phyloP scores from a whole-genome alignment of 2,113 vertebrate species.

The Cettia cetti region DNA sequence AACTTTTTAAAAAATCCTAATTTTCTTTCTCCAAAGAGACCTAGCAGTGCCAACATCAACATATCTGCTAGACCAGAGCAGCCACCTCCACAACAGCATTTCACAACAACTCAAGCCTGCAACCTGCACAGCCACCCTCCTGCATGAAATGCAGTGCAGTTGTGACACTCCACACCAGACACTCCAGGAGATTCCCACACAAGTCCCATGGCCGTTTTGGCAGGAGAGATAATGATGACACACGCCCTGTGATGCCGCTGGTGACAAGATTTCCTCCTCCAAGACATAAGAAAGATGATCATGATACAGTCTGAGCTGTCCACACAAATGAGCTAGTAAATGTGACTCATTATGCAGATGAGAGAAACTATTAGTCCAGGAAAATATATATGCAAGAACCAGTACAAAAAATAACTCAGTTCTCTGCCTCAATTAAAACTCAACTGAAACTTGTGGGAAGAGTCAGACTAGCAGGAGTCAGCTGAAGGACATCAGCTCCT shows the following conservation, averaged over 20 bases:
- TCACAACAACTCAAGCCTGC: neutral
- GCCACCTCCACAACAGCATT: fast-evolving
- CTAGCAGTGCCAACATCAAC: neutral
- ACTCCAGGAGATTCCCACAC: neutral
- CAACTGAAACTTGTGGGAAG: neutral
- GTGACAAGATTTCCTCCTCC: neutral
- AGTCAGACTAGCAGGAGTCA: neutral
- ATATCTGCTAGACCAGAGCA: neutral
- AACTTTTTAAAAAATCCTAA: neutral
- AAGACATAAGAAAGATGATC: neutral
- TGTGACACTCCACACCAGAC: neutral
- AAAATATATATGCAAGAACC: neutral
- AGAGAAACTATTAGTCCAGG: neutral
- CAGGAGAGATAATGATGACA: fast-evolving
- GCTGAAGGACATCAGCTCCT: neutral
- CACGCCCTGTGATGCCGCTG: neutral
- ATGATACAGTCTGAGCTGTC: neutral
- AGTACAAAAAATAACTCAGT: neutral
- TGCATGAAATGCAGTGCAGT: neutral
- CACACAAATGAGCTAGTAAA: neutral
- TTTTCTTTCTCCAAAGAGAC: neutral
- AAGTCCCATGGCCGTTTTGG: neutral
- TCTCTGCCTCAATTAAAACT: neutral
- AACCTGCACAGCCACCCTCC: neutral
- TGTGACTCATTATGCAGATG: neutral